These are phyloP conservation scores for Sminthurinus signatus DNA, from an alignment of 1,140 invertebrate species.

Conservation along the genomic window DNA sequence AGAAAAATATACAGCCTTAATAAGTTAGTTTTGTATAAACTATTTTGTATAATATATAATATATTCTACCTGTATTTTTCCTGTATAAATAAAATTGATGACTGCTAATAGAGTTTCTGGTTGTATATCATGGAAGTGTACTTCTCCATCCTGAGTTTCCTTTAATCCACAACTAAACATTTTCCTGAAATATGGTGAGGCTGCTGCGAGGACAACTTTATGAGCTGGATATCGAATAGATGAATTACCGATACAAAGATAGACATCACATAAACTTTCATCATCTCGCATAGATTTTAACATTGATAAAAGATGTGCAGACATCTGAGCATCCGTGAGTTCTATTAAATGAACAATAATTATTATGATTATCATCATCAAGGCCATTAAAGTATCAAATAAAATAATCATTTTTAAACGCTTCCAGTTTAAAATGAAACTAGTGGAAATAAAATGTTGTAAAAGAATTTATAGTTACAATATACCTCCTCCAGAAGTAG, in stretches of 20 bases:
- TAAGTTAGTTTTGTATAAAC: no score
- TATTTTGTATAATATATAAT: no score
- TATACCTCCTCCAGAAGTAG: conserved; percentile 15
- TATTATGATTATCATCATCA: conserved; percentile 1
- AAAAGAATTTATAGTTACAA: not conserved
- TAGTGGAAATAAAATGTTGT: not conserved
- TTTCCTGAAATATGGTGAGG: conserved; percentile 55
- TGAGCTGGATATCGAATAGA: conserved; percentile 53
- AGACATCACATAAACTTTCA: conserved; percentile 42
- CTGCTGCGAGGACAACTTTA: conserved; percentile 55
- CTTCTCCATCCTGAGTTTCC: conserved; percentile 50
- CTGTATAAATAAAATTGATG: conserved; percentile 55
- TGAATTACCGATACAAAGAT: conserved; percentile 32
- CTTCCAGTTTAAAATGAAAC: not conserved
- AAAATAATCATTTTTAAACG: not conserved
- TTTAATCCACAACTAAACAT: conserved; percentile 16
- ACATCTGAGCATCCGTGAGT: conserved; percentile 40
- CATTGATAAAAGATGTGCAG: conserved; percentile 32
- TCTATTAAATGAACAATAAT: conserved; percentile 18
- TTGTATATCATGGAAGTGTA: conserved; percentile 53
- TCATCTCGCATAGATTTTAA: conserved; percentile 40
- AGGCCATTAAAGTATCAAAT: not conserved
- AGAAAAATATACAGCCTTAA: no score
- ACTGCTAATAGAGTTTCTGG: conserved; percentile 49
- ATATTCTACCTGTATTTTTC: conserved; percentile 43